Conservation (phyloP, 2,113 vertebrate genomes). For the Stegostoma tigrinum region DNA sequence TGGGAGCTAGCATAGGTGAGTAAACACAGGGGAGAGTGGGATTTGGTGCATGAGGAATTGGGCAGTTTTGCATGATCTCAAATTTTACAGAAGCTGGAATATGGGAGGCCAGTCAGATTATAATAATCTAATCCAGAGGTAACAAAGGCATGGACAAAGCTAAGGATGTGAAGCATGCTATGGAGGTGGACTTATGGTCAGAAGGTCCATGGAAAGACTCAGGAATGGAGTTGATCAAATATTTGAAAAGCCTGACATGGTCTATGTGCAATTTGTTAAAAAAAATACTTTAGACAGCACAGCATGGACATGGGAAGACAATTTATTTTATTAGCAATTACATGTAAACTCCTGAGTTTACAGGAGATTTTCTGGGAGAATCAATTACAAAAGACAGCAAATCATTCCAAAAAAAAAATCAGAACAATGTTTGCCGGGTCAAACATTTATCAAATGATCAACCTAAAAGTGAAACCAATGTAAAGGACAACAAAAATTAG, state of each 20-base stretch:
- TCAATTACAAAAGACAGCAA: constrained; percentile 20
- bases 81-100: neutral
- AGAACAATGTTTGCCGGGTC: neutral
- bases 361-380: constrained; percentile 15
- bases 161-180: neutral
- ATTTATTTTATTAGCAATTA: constrained; percentile 37
- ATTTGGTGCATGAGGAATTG: neutral
- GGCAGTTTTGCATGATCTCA: neutral
- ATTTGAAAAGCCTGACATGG: neutral
- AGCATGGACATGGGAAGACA: constrained; percentile 28
- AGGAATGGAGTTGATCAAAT: too few species aligned
- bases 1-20: neutral
- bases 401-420: constrained; percentile 8
- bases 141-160: neutral
- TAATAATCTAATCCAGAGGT: neutral
- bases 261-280: neutral
- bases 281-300: constrained; percentile 30
- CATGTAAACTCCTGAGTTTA: constrained; percentile 20
- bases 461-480: constrained; percentile 5
- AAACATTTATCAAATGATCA: neutral
- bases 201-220: neutral
- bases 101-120: neutral
- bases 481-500: neutral
- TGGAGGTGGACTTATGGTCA: neutral
- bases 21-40: neutral